phyloP scores from a whole-genome alignment of 2,888 invertebrate genomes.

The Apodemia duryi region DNA sequence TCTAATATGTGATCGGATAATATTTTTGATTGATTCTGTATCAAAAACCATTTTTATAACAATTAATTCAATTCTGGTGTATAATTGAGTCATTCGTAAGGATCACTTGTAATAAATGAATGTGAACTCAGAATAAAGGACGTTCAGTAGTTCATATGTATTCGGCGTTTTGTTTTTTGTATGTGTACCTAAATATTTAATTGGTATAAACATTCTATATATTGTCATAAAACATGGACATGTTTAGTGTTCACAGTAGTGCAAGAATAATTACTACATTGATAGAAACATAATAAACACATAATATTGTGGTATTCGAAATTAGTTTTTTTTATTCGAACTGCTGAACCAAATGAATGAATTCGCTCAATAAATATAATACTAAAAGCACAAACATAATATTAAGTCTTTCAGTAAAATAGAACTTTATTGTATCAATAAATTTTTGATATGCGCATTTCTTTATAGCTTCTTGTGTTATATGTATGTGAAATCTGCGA shows the following conservation, averaged over 20 bases:
- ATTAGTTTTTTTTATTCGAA: background rate
- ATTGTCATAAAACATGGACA: too few relatives aligned
- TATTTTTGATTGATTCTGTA: background rate
- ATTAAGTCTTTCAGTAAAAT: slow-evolving; percentile 5
- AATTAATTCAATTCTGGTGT: background rate
- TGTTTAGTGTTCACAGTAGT: too few relatives aligned
- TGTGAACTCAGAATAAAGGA: background rate
- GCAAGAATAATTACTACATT: too few relatives aligned
- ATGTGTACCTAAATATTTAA: too few relatives aligned
- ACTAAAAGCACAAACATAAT: background rate
- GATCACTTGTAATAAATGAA: background rate
- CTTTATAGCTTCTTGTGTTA: slow-evolving; percentile 2
- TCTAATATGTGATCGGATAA: background rate
- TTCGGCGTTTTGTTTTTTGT: too few relatives aligned
- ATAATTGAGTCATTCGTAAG: background rate
- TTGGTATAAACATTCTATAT: too few relatives aligned
- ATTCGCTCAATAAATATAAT: background rate
- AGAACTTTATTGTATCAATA: background rate
- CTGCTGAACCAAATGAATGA: background rate
- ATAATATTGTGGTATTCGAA: too few relatives aligned
- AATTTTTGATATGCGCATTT: slow-evolving; percentile 19
- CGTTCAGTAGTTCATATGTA: slow-evolving; percentile 5
- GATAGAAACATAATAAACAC: too few relatives aligned
- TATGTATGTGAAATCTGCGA: slow-evolving; percentile 7
- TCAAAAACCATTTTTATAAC: background rate